These are phyloP conservation scores for Passer montanus DNA, from an alignment of 2,113 vertebrate species.

Conservation along the genomic window DNA sequence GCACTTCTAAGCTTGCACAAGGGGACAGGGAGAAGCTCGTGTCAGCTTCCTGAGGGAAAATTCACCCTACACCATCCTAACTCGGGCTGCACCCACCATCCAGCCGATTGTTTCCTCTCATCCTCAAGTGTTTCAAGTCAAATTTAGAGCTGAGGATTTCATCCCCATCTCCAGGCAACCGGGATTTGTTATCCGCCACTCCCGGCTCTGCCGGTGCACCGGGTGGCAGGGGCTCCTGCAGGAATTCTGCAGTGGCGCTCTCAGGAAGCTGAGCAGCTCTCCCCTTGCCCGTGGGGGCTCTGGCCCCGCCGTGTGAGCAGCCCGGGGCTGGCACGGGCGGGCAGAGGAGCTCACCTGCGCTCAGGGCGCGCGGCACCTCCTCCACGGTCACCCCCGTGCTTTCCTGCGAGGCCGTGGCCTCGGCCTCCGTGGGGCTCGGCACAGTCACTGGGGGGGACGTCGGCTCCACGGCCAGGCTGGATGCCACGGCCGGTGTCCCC, in stretches of 20 bases:
- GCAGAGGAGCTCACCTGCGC: slow-evolving; percentile 65
- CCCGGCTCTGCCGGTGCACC: fast-evolving
- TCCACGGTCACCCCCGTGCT: slow-evolving; percentile 57
- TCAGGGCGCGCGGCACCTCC: slow-evolving; percentile 60
- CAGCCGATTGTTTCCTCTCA: not conserved
- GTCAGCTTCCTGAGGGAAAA: not conserved
- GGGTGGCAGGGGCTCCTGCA: not conserved
- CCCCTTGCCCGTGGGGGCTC: fast-evolving
- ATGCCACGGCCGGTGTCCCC: not conserved
- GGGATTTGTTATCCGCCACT: not conserved
- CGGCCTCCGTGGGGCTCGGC: not conserved
- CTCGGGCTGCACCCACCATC: not conserved
- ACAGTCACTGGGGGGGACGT: not conserved
- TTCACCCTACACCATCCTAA: not conserved
- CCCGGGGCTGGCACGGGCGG: not conserved
- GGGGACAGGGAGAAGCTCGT: not conserved
- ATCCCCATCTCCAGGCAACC: not conserved
- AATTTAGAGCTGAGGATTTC: not conserved
- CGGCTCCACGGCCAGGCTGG: not conserved
- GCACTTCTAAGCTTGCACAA: not conserved
- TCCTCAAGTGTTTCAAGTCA: not conserved
- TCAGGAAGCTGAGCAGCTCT: not conserved
- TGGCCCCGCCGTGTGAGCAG: not conserved
- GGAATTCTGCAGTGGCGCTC: not conserved
- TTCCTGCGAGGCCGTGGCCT: not conserved